Conservation (phyloP, 2,797 vertebrate species). For the Peromyscus nudipes region DNA sequence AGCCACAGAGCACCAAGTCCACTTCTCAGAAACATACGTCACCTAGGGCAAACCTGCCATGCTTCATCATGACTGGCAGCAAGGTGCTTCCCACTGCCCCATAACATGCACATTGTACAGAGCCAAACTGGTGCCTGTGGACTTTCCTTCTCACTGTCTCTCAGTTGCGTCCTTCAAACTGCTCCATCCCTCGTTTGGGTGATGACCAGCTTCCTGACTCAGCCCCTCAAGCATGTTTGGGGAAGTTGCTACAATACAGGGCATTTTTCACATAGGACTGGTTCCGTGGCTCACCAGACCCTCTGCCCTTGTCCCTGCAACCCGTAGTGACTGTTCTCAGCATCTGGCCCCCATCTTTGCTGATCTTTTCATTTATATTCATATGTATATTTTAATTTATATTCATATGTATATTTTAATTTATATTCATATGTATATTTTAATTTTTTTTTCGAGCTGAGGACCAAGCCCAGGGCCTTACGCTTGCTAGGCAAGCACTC, state of each 20-base stretch:
- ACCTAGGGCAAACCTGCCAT: background rate
- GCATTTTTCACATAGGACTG: background rate
- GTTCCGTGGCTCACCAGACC: rapidly evolving
- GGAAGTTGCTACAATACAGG: background rate
- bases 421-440: background rate
- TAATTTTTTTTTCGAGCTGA: too few relatives aligned
- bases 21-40: rapidly evolving
- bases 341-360: background rate
- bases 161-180: rapidly evolving
- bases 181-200: background rate
- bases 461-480: too few relatives aligned
- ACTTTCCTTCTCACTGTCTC: rapidly evolving
- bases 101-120: rapidly evolving
- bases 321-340: background rate
- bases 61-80: rapidly evolving
- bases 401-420: background rate
- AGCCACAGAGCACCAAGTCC: rapidly evolving
- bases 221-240: background rate
- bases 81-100: rapidly evolving
- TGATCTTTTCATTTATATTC: background rate
- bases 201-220: background rate
- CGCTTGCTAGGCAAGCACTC: too few relatives aligned
- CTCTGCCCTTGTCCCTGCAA: too few relatives aligned
- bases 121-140: rapidly evolving
- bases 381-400: background rate